phyloP scores from a whole-genome alignment of 1,140 invertebrate genomes.

The Aricia agestis region DNA sequence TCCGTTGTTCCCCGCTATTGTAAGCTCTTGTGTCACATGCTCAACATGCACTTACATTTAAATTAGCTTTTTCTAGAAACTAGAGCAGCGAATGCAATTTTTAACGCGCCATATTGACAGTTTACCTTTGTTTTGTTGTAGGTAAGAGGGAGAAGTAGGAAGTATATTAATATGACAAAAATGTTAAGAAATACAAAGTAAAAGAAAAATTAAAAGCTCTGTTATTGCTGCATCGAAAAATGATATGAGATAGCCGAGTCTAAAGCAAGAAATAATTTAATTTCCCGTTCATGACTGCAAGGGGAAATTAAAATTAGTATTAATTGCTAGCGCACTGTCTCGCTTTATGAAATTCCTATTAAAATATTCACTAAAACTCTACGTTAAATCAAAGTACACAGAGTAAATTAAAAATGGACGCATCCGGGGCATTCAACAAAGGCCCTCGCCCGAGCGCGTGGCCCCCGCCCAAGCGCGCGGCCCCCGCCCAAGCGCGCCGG shows the following conservation, averaged over 20 bases:
- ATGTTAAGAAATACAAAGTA: no score
- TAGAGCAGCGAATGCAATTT: background rate
- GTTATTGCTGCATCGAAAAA: no score
- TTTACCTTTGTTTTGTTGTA: no score
- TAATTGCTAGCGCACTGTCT: background rate
- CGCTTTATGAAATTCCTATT: background rate
- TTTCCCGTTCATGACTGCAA: background rate
- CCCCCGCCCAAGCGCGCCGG: no score
- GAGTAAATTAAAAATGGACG: slow-evolving; percentile 3
- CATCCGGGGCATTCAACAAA: background rate
- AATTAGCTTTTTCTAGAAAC: background rate
- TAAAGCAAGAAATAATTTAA: no score
- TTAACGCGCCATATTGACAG: background rate
- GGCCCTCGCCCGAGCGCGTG: background rate
- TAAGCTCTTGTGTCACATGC: background rate
- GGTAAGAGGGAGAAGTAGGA: no score
- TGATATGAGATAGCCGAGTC: no score
- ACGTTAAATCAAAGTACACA: slow-evolving; percentile 1
- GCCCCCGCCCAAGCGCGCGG: no score
- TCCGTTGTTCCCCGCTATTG: background rate
- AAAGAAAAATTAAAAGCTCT: no score
- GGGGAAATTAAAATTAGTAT: background rate
- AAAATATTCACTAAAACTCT: background rate
- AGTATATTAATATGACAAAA: no score
- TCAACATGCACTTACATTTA: background rate